Evolutionary conservation across 2,113 vertebrate species (phyloP), one percentile per base, ranked within the genome.

Genomic region (Tetraodon nigroviridis): DNA sequence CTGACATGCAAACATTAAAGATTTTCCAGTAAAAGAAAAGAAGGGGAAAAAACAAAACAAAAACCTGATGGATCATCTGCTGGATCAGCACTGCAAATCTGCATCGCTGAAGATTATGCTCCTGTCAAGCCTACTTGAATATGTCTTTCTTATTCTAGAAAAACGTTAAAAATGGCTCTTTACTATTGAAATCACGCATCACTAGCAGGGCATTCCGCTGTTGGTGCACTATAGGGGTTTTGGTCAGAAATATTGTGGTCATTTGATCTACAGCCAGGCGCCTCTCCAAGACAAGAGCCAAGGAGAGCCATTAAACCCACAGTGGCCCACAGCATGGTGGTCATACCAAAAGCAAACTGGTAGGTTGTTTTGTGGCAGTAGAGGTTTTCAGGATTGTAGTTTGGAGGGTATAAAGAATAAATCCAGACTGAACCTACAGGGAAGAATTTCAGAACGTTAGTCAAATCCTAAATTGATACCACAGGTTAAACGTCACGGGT

Each of bases 291-390:
- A 61, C 74, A 83, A 14, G 45, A 53, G 0, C 70, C 19, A 1
- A 54, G 72, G 24, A 67, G 0, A 1, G 79, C 20, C 3, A 46
- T 1, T 1, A 82, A 3, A 19, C 15, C 0, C 6, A 69, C 0
- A 2, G 27, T 0, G 2, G 49, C 44, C 86, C 86, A 88, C 14
- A 73, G 0, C 18, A 85, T 3, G 0, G 78, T 85, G 44, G 70
- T 84, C 67, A 86, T 1, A 8, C 46, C 11, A 11, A 88, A 85
- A 0, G 86, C 83, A 56, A 86, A 83, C 66, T 32, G 51, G 62
- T 80, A 88, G 64, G 62, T 62, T 3, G 17, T 72, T 67, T 24
- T 81, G 40, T 83, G 57, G 58, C 86, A 88, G 73, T 72, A 80
- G 1, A 0, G 22, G 27, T 5, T 1, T 19, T 21, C 75, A 21